Conservation (phyloP, 2,888 invertebrate genomes). For the Trichacis sp. region DNA sequence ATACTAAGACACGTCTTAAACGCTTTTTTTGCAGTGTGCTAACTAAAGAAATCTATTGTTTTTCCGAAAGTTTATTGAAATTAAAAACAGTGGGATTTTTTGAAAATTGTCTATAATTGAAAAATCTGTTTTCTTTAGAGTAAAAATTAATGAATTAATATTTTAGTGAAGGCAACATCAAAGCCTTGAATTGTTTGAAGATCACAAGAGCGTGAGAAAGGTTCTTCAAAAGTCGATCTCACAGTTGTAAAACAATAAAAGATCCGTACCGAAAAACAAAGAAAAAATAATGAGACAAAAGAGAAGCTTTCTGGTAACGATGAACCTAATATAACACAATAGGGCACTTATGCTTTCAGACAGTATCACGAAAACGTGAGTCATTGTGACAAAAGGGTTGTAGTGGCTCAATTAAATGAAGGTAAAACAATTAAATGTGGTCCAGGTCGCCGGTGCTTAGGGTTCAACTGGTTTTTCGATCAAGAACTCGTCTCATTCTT, state of each 20-base stretch:
- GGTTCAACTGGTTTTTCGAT: conserved; percentile 15
- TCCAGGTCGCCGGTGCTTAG: conserved; percentile 34
- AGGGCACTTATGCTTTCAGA: conserved; percentile 56
- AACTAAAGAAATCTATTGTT: no score
- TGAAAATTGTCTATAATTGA: no score
- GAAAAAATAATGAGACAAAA: conserved; percentile 19
- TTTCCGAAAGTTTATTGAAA: no score
- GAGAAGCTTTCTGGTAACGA: conserved; percentile 46
- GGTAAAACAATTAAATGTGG: conserved; percentile 59
- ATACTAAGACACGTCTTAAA: no score
- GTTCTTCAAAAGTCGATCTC: conserved; percentile 28
- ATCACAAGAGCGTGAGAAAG: conserved; percentile 24
- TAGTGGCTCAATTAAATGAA: conserved; percentile 54
- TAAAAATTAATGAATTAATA: no score
- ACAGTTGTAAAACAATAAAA: conserved; percentile 16
- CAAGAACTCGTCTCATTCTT: conserved; percentile 7
- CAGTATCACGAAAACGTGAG: conserved; percentile 53
- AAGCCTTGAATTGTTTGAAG: no score
- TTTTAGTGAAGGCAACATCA: no score
- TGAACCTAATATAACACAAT: conserved; percentile 60
- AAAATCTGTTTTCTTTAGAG: no score
- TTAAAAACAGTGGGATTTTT: no score
- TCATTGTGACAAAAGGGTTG: conserved; percentile 57
- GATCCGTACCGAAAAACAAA: conserved; percentile 7
- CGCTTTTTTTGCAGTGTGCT: no score